These are phyloP conservation scores for Aphelenchoides fujianensis DNA, from an alignment of 1,140 invertebrate species.

Conservation along the genomic window DNA sequence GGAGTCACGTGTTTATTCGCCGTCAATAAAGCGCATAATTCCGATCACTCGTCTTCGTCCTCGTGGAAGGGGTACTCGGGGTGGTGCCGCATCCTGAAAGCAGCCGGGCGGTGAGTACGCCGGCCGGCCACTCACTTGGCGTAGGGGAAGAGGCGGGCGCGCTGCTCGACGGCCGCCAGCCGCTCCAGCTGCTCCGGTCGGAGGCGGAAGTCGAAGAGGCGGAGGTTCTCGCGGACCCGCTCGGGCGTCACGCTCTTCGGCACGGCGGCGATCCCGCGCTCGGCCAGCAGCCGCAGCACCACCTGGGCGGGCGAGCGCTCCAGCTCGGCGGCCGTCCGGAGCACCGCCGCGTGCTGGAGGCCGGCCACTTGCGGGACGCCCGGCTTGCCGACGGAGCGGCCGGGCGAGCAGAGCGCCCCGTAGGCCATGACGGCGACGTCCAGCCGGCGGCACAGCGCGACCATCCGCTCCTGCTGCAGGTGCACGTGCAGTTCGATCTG, in stretches of 20 bases:
- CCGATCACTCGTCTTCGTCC: too few species aligned
- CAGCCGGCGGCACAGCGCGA: constrained; percentile 45
- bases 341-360: neutral
- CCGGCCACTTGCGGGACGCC: neutral
- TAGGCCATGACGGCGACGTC: constrained; percentile 54
- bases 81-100: too few species aligned
- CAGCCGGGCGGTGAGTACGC: too few species aligned
- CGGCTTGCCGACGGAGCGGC: constrained; percentile 6
- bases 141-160: too few species aligned
- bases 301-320: neutral
- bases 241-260: neutral
- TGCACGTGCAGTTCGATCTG: constrained; percentile 60
- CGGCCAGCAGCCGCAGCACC: neutral
- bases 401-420: constrained; percentile 58
- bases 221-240: neutral
- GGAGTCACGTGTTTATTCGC: too few species aligned
- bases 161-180: too few species aligned
- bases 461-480: constrained; percentile 52
- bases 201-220: neutral
- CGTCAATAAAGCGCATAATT: too few species aligned
- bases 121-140: too few species aligned
- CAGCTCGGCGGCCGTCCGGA: neutral
- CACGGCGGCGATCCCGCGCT: neutral
- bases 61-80: too few species aligned
- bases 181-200: neutral